Evolutionary conservation across 2,797 vertebrate genomes (phyloP), one percentile per base, ranked within the genome.

Genomic region (Argya squamiceps): DNA sequence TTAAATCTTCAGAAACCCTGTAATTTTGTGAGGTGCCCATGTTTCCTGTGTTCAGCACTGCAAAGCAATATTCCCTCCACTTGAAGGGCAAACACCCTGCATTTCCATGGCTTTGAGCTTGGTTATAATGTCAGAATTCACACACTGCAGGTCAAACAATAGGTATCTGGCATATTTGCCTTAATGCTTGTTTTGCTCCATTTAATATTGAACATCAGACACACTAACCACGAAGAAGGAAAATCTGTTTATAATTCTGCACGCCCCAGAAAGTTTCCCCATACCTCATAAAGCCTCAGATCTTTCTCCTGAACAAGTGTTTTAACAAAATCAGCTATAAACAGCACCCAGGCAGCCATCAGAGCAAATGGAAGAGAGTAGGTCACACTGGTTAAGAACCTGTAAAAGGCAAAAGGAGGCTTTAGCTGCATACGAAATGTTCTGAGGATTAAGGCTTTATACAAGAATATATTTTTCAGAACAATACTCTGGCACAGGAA

Each of bases 261-360:
- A 92, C 0, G n/a, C 78, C 70, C 83, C 92, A 96, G 89, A 80
- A 64, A 94, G 77, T 84, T 83, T 89, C 60, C 74, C 74, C 52
- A 1, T 98, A 99, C 99, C 99, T 99, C 99, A 63, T 99, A 99
- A 95, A 99, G 98, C 93, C 99, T 98, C 89, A 99, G 98, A 97
- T 99, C 99, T 97, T 99, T 98, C 98, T 99, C 99, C 36, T 99
- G 98, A 85, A 99, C 99, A 56, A 99, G 98, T 83, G 99, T 99
- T 98, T 99, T 99, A 75, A 99, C 99, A 97, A 99, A 99, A 92
- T 99, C 98, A 78, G 99, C 99, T 91, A 99, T 98, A 88, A 99
- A 99, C 93, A 99, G 98, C 84, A 99, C 97, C 99, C 99, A 99
- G 95, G 99, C 98, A 84, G 99, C 97, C 99, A 99, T 99, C 96